These are phyloP conservation scores for Tiphia femorata DNA, from an alignment of 2,888 invertebrate species.

Conservation along the genomic window DNA sequence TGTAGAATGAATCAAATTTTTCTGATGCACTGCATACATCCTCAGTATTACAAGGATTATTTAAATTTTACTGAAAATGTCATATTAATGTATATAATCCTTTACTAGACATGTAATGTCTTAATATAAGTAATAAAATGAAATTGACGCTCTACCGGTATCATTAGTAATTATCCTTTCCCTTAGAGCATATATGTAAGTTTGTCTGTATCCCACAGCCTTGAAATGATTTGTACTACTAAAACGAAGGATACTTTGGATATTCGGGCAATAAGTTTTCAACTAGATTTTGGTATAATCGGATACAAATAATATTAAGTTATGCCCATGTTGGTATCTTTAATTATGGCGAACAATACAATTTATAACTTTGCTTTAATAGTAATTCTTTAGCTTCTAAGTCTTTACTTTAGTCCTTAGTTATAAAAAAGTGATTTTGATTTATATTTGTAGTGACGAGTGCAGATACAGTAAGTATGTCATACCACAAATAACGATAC, in stretches of 20 bases:
- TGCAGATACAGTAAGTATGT: constrained; percentile 12
- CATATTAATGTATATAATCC: constrained; percentile 10
- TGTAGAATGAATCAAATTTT: too few relatives aligned
- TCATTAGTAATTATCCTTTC: constrained; percentile 2
- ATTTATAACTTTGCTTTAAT: too few relatives aligned
- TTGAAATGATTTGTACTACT: constrained; percentile 10
- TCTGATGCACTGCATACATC: too few relatives aligned
- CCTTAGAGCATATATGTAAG: background rate
- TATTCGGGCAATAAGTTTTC: constrained; percentile 5
- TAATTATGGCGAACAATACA: background rate
- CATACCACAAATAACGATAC: constrained; percentile 33
- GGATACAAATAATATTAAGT: constrained; percentile 12
- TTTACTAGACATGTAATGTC: constrained; percentile 6
- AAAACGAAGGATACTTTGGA: too few relatives aligned
- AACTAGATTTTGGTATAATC: constrained; percentile 21
- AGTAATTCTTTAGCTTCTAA: background rate
- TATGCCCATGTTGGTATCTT: background rate
- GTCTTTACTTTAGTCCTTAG: background rate
- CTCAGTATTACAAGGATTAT: too few relatives aligned
- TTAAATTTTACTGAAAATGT: constrained; percentile 1
- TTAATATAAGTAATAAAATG: constrained; percentile 18
- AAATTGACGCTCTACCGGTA: constrained; percentile 11
- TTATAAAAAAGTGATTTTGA: too few relatives aligned
- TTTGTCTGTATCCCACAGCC: constrained; percentile 1
- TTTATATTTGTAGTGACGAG: constrained; percentile 29